Percentiles rank a stretch among this genome's conserved stretches.
Conservation (phyloP, 2,113 vertebrate species). For the Otolemur garnettii region DNA sequence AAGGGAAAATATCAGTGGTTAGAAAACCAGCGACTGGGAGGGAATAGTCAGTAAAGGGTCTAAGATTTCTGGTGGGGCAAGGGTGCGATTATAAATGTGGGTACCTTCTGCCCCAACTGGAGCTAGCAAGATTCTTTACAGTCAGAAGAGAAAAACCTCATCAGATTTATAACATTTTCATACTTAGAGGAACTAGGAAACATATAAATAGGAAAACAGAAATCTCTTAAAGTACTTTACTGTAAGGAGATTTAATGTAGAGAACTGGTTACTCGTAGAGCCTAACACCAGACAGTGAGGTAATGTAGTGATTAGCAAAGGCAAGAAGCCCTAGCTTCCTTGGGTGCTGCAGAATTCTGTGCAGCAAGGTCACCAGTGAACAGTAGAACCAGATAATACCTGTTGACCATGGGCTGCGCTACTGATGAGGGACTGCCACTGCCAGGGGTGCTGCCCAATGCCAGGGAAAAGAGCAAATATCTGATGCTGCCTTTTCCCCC, state of each 20-base stretch:
- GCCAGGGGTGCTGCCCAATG: background rate
- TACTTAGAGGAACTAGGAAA: background rate
- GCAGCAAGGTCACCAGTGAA: background rate
- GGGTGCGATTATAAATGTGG: background rate
- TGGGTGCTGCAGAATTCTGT: background rate
- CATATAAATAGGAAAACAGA: constrained; percentile 1
- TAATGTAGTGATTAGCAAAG: background rate
- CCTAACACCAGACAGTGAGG: background rate
- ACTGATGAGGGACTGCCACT: background rate
- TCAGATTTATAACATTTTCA: background rate
- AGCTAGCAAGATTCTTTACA: background rate
- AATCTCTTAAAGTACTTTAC: constrained; percentile 32
- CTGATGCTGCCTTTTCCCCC: background rate
- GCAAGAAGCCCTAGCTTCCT: background rate
- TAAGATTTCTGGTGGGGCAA: background rate
- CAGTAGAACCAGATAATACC: background rate
- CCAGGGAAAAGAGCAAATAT: background rate
- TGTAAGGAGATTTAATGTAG: background rate
- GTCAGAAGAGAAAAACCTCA: background rate
- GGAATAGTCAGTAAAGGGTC: background rate
- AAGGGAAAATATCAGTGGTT: background rate
- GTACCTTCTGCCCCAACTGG: background rate
- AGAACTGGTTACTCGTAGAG: background rate
- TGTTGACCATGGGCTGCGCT: background rate
- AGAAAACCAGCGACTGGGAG: background rate